phyloP scores from a whole-genome alignment of 1,140 invertebrate species.

The Sinella curviseta region DNA sequence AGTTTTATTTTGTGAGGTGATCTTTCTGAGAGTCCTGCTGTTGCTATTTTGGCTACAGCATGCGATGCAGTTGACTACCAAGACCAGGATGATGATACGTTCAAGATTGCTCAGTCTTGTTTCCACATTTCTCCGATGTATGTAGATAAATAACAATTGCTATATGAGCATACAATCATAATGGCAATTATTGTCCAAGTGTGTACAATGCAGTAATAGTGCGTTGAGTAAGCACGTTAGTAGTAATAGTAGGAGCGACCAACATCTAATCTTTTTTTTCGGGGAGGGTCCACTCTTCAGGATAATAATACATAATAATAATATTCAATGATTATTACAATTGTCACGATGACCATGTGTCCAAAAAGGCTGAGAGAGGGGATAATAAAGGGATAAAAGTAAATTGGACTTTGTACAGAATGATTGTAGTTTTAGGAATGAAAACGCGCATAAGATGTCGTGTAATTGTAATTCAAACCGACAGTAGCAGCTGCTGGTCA shows the following conservation, averaged over 20 bases:
- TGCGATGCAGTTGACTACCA: not conserved
- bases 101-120: too few species aligned
- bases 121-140: too few species aligned
- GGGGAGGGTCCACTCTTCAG: not conserved
- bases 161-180: too few species aligned
- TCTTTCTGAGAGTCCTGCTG: too few species aligned
- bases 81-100: not conserved
- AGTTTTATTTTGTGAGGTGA: not conserved
- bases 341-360: conserved; percentile 6
- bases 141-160: too few species aligned
- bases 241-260: not conserved
- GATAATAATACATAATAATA: not conserved
- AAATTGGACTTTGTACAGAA: not conserved
- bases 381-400: not conserved
- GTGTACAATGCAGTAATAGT: not conserved
- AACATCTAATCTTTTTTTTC: not conserved
- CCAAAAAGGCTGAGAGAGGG: not conserved
- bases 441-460: not conserved
- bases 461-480: not conserved
- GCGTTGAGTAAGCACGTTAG: not conserved
- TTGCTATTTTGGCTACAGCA: not conserved
- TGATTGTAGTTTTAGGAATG: not conserved
- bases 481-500: not conserved
- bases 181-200: too few species aligned
- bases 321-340: conserved; percentile 7